phyloP scores from a whole-genome alignment of 2,113 vertebrate genomes.

The Patagioenas fasciata region DNA sequence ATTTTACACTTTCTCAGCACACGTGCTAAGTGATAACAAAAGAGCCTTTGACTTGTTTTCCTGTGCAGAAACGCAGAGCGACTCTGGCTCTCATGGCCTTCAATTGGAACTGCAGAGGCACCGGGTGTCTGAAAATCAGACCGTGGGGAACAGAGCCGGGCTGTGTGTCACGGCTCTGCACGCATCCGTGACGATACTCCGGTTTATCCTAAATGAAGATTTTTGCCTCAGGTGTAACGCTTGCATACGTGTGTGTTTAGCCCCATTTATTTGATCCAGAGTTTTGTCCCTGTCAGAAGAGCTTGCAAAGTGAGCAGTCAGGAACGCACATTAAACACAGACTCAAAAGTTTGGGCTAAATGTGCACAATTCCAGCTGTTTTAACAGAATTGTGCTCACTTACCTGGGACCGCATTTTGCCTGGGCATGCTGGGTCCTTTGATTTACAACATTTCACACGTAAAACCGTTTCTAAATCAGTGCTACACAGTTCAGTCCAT shows the following conservation, averaged over 20 bases:
- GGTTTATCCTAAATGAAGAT: background rate
- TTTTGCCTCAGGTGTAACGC: background rate
- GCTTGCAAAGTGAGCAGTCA: background rate
- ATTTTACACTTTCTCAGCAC: background rate
- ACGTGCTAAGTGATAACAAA: background rate
- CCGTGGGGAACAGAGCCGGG: background rate
- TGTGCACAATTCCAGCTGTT: background rate
- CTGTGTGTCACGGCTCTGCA: background rate
- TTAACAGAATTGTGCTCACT: background rate
- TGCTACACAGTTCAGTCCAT: background rate
- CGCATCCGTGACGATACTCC: background rate
- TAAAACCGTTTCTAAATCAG: background rate
- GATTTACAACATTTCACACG: background rate
- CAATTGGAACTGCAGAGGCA: background rate
- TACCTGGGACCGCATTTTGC: background rate
- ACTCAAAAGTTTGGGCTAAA: background rate
- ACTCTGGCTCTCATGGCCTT: background rate
- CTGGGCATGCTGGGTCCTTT: background rate
- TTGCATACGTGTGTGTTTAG: background rate
- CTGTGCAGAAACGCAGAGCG: constrained; percentile 7
- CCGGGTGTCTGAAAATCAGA: background rate
- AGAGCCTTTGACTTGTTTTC: background rate
- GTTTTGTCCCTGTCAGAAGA: background rate
- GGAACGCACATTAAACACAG: background rate
- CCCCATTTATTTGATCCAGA: background rate